These are phyloP conservation scores for Erebia epiphron DNA, from an alignment of 2,888 invertebrate genomes.

Conservation along the genomic window DNA sequence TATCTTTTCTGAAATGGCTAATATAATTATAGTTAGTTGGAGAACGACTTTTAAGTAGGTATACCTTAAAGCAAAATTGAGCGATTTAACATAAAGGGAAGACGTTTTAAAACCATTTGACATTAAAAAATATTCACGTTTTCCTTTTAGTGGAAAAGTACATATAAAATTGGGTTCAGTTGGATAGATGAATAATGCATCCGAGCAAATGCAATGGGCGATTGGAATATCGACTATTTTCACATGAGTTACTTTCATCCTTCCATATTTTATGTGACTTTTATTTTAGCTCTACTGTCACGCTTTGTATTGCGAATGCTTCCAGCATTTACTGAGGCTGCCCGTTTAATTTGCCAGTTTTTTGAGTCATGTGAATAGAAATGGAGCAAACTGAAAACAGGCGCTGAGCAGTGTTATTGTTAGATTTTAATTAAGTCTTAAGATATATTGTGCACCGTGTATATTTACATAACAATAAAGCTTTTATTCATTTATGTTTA, in stretches of 20 bases:
- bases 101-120: not conserved
- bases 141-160: conserved; percentile 18
- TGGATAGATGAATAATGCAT: conserved; percentile 33
- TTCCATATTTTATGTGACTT: not conserved
- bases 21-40: not conserved
- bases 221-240: conserved; percentile 33
- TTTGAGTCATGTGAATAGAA: too few relatives aligned
- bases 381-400: too few relatives aligned
- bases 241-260: conserved; percentile 5
- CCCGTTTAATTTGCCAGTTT: too few relatives aligned
- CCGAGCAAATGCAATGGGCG: conserved; percentile 22
- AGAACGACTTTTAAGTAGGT: not conserved
- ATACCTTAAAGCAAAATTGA: not conserved
- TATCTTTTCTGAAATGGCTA: not conserved
- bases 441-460: too few relatives aligned
- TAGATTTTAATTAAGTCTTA: too few relatives aligned
- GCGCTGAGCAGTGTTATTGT: too few relatives aligned
- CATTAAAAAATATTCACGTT: not conserved
- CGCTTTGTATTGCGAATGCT: too few relatives aligned
- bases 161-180: conserved; percentile 30
- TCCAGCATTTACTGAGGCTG: too few relatives aligned
- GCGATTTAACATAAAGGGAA: not conserved
- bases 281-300: not conserved
- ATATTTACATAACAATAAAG: too few relatives aligned
- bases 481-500: too few relatives aligned